Evolutionary conservation across 2,113 vertebrate genomes (phyloP).

Genomic region (Egretta garzetta): DNA sequence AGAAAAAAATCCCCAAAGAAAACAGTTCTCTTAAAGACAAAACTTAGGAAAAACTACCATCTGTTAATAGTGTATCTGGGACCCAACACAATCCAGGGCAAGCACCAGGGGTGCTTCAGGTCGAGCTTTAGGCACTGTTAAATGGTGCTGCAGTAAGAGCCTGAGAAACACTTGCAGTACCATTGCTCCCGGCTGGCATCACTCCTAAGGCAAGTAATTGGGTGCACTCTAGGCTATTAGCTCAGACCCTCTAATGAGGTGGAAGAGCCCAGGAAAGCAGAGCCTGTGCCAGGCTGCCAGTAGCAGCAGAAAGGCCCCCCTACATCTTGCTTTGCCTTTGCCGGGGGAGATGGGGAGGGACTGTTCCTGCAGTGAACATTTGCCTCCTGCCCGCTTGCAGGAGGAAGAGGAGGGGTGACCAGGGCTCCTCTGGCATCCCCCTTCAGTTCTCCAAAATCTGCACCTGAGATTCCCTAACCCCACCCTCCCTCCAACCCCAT

Average conservation of each 20-base stretch:
- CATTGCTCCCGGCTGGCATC: accelerated
- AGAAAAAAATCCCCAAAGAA: background rate
- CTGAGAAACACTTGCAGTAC: background rate
- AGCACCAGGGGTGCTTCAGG: background rate
- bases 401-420: background rate
- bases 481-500: background rate
- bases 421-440: background rate
- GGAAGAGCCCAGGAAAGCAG: background rate
- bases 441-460: background rate
- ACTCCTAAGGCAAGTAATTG: background rate
- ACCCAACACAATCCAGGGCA: background rate
- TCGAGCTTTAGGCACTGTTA: background rate
- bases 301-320: background rate
- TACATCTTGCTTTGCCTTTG: background rate
- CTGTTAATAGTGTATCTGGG: background rate
- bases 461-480: background rate
- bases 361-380: background rate
- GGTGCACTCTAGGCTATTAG: accelerated
- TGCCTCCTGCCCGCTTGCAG: background rate
- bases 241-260: background rate
- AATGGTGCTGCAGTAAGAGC: background rate
- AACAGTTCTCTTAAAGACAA: background rate
- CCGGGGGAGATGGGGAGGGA: background rate
- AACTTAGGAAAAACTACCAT: background rate
- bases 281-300: background rate